Conservation (phyloP, 2,797 vertebrate species). For the Acanthurus lineatus region DNA sequence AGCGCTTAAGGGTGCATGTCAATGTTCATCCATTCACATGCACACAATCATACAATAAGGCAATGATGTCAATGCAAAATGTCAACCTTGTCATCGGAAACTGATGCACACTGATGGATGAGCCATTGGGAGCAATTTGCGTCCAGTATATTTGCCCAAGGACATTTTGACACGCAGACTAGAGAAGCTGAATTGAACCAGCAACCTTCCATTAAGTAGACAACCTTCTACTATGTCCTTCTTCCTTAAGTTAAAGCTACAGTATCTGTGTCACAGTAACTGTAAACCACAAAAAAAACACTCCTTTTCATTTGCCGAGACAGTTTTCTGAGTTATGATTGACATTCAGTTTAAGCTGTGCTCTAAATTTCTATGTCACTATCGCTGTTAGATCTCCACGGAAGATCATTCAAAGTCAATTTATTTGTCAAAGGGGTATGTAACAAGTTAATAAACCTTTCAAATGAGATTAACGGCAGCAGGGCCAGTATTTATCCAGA, state of each 20-base stretch:
- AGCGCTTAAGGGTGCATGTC: too few relatives aligned
- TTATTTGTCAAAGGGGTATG: slow-evolving; percentile 53
- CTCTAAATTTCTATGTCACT: slow-evolving; percentile 31
- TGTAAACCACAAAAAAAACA: neutral
- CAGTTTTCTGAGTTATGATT: slow-evolving; percentile 20
- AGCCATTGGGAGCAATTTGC: too few relatives aligned
- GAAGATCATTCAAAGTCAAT: slow-evolving; percentile 64
- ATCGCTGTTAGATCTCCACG: slow-evolving; percentile 49
- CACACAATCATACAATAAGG: too few relatives aligned
- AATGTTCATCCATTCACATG: too few relatives aligned
- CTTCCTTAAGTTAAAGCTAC: neutral
- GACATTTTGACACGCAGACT: too few relatives aligned
- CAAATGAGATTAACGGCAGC: slow-evolving; percentile 69
- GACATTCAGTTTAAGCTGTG: slow-evolving; percentile 21
- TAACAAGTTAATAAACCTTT: slow-evolving; percentile 75
- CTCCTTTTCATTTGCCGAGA: slow-evolving; percentile 3
- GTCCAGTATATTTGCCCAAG: too few relatives aligned
- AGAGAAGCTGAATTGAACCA: too few relatives aligned
- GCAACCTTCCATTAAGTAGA: too few relatives aligned
- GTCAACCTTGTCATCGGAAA: too few relatives aligned
- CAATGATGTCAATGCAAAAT: too few relatives aligned
- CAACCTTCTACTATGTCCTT: too few relatives aligned
- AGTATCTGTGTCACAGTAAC: neutral
- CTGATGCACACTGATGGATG: too few relatives aligned
- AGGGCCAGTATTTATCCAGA: slow-evolving; percentile 66